Base-by-base conservation (phyloP, 1,140 invertebrate species). In the Trichonephila clavata region DNA sequence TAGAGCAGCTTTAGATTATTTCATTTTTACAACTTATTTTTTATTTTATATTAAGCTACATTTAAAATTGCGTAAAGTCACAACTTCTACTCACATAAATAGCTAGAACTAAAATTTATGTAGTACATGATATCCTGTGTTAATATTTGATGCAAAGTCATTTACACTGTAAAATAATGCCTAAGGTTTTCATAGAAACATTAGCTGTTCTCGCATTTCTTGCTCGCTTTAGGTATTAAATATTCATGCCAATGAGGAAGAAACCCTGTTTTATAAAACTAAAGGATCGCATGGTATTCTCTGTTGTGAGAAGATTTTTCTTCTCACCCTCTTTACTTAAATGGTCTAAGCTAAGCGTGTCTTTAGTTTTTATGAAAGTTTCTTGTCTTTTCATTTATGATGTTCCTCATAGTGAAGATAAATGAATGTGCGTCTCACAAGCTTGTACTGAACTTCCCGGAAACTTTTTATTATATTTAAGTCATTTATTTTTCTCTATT, bases 341-440 rank as follows among this genome's bases (percentile, higher is more conserved):
- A 61, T 87, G 86, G 32, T 65, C 20, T 21, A 1, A 39, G 61
- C 86, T 87, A 63, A 87, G 86, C 32, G 32, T 87, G 57, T 87
- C 24, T 87, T 87, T 63, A 63, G 60, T 87, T 63, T 63, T 87
- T 60, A 27, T 39, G 86, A 65, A 87, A 61, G 27, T 27, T 65
- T 65, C 84, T 60, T 87, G 84, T 87, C 86, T 87, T 87, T 61
- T 87, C 86, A 63, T 63, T 86, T 39, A 43, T 87, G 18, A 87
- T 84, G 81, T 59, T 60, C 8, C 59, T 63, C 59, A 32, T 59
- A 63, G 27, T 87, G 50, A 63, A 57, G 86, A 87, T 63, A 87
- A 87, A 87, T 87, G 61, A 87, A 63, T 27, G 16, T 65, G 60
- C n/a, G n/a, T n/a, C n/a, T 63, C 24, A 43, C 86, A 87, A 43